Conservation (phyloP, 2,797 vertebrate species). For the Rhynchonycteris naso region DNA sequence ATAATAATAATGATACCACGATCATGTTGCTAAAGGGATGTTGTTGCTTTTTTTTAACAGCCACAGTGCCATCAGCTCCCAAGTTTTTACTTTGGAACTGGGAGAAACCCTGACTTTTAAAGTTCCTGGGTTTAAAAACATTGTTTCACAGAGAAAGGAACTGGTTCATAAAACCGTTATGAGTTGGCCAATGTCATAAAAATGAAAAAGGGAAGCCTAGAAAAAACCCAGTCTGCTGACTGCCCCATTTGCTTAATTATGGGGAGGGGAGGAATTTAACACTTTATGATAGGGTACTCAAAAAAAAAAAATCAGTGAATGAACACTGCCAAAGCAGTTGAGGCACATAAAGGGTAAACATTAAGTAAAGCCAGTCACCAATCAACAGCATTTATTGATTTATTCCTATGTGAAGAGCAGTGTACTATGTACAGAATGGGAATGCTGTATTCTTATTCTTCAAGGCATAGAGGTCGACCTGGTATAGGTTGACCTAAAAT, state of each 20-base stretch:
- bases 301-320: background rate
- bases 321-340: slow-evolving; percentile 7
- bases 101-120: background rate
- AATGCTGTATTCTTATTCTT: slow-evolving; percentile 51
- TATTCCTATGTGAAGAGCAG: slow-evolving; percentile 63
- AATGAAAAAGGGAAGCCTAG: background rate
- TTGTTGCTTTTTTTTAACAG: background rate
- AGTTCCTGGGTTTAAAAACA: background rate
- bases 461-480: slow-evolving; percentile 54
- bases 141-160: background rate
- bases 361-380: slow-evolving; percentile 70
- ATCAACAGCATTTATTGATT: slow-evolving; percentile 73
- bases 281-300: background rate
- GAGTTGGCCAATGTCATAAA: background rate
- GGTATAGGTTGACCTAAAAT: slow-evolving; percentile 71
- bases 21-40: background rate
- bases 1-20: too few relatives aligned
- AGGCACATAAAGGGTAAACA: slow-evolving; percentile 23
- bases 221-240: background rate
- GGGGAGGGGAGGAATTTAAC: background rate
- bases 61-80: background rate
- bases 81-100: background rate
- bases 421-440: slow-evolving; percentile 63
- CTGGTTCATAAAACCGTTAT: background rate
- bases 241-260: background rate